Conservation (phyloP, 2,113 vertebrate species). For the Mirounga angustirostris region DNA sequence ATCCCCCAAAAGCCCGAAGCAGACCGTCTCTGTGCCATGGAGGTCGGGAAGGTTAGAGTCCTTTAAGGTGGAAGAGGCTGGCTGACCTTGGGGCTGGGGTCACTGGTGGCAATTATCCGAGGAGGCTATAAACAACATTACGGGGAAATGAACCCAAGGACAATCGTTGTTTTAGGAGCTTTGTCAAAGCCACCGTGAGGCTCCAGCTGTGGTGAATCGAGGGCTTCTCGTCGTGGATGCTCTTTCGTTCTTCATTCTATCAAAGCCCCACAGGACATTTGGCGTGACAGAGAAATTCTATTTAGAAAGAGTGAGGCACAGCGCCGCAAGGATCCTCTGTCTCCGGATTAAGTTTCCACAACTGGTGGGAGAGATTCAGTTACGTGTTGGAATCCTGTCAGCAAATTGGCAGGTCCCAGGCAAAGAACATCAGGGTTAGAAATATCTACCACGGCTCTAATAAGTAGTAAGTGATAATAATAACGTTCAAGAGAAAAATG, state of each 20-base stretch:
- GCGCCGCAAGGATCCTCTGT: not conserved
- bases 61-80: not conserved
- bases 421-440: conserved; percentile 11
- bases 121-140: conserved; percentile 55
- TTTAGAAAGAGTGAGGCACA: conserved; percentile 55
- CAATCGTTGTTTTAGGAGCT: not conserved
- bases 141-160: conserved; percentile 15
- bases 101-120: conserved; percentile 59
- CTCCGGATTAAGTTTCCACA: conserved; percentile 72
- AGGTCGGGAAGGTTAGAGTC: conserved; percentile 54
- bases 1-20: conserved; percentile 7
- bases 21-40: not conserved
- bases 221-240: not conserved
- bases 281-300: conserved; percentile 69
- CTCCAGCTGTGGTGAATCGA: conserved; percentile 23
- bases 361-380: conserved; percentile 72
- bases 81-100: conserved; percentile 77
- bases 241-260: conserved; percentile 44
- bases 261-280: conserved; percentile 60
- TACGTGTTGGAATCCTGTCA: conserved; percentile 37
- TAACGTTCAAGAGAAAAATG: conserved; percentile 38
- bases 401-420: conserved; percentile 28
- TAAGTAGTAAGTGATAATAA: not conserved
- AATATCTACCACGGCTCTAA: conserved; percentile 4
- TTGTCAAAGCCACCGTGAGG: conserved; percentile 27